Evolutionary conservation across 2,113 vertebrate species (phyloP).

Genomic region (Nicator chloris): DNA sequence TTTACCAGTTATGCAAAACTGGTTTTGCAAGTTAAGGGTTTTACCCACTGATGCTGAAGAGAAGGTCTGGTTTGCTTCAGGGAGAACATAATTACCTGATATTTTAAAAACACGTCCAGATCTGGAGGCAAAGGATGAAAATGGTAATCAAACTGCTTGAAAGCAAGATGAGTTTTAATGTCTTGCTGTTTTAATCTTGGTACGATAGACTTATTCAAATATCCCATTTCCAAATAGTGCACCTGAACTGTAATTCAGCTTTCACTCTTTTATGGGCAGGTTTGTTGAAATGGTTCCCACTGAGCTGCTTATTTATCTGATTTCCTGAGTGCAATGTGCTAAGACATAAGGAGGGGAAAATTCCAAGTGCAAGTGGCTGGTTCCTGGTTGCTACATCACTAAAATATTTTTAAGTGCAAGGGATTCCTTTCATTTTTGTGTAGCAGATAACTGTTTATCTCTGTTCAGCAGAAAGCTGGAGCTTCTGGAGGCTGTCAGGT

Average conservation of each 20-base stretch:
- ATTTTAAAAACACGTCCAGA: neutral
- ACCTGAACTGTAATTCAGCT: neutral
- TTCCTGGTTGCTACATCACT: neutral
- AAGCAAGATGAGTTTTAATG: neutral
- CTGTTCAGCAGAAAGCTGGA: neutral
- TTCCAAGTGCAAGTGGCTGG: neutral
- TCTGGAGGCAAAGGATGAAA: neutral
- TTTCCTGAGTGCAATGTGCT: neutral
- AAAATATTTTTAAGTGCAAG: neutral
- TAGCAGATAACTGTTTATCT: neutral
- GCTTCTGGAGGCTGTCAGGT: neutral
- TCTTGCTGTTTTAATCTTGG: neutral
- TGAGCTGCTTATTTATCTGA: neutral
- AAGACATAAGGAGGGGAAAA: neutral
- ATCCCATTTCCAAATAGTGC: neutral
- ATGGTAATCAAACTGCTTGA: neutral
- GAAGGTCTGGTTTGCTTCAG: neutral
- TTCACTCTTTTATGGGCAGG: neutral
- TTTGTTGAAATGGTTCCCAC: neutral
- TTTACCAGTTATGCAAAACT: neutral
- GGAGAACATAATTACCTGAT: neutral
- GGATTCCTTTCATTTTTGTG: neutral
- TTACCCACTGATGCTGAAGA: neutral
- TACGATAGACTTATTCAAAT: neutral
- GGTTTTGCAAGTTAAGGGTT: neutral